Evolutionary conservation across 1,140 invertebrate genomes (phyloP).

Genomic region (Nasonia vitripennis): DNA sequence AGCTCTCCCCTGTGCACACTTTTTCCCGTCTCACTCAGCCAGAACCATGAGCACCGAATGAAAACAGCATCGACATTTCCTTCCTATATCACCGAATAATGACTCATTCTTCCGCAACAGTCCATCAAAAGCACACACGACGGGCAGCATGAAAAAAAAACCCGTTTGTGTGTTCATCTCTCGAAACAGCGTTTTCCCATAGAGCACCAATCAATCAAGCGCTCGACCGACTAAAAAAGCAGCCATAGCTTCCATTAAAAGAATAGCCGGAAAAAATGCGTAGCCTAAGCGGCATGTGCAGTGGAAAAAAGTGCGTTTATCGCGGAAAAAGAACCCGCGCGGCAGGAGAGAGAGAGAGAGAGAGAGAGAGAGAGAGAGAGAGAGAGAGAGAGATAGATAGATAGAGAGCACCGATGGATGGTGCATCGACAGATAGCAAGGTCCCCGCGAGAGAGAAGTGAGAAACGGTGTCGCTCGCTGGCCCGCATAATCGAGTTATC

Average conservation of each 20-base stretch:
- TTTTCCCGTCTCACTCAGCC: neutral
- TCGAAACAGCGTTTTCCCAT: neutral
- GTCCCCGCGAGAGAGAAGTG: slow-evolving; percentile 15
- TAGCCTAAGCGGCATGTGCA: neutral
- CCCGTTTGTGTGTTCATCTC: neutral
- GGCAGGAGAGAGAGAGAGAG: no score
- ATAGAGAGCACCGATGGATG: slow-evolving; percentile 21
- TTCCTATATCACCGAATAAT: slow-evolving; percentile 1
- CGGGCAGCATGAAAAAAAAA: no score
- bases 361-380: neutral
- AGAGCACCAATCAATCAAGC: slow-evolving; percentile 21
- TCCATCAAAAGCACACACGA: neutral
- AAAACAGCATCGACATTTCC: neutral
- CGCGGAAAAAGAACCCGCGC: neutral
- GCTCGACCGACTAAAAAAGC: neutral
- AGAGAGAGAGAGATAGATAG: no score
- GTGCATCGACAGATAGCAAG: slow-evolving; percentile 22
- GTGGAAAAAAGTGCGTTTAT: neutral
- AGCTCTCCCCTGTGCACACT: neutral
- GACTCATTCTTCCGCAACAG: neutral
- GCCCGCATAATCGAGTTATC: slow-evolving; percentile 69
- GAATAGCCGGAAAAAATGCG: slow-evolving; percentile 1
- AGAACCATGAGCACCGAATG: neutral
- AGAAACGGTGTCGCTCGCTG: slow-evolving; percentile 52
- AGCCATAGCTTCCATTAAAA: neutral